Conservation (phyloP, 2,113 vertebrate species). For the Gnathonemus longibarbis region DNA sequence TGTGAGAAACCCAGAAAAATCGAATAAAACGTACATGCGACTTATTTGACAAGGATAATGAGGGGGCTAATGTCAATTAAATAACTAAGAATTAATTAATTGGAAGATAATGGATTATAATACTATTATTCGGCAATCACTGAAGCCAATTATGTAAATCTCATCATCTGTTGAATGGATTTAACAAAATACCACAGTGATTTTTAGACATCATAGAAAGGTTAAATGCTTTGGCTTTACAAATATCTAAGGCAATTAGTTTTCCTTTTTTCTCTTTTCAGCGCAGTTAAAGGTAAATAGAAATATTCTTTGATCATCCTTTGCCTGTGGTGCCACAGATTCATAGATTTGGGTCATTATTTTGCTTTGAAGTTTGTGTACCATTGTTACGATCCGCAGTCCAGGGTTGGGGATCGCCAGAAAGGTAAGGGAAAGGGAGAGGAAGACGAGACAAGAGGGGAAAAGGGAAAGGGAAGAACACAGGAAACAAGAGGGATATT, state of each 20-base stretch:
- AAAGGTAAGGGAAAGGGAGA: no score
- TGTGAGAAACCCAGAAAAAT: background rate
- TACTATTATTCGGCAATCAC: slow-evolving; percentile 13
- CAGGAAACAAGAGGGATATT: no score
- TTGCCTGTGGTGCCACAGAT: background rate
- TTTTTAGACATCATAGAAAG: background rate
- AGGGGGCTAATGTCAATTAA: slow-evolving; percentile 7
- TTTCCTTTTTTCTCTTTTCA: background rate
- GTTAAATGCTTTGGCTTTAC: slow-evolving; percentile 10
- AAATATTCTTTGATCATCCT: background rate
- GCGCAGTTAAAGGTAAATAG: background rate
- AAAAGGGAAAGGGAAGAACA: no score
- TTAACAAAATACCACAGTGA: background rate
- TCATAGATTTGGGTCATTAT: background rate
- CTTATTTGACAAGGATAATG: background rate
- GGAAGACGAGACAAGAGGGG: no score
- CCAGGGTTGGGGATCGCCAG: no score
- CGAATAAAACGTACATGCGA: background rate
- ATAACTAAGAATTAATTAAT: slow-evolving; percentile 17
- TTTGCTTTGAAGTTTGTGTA: background rate
- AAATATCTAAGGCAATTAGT: slow-evolving; percentile 4
- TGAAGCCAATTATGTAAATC: slow-evolving; percentile 6
- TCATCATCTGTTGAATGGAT: slow-evolving; percentile 1
- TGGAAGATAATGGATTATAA: slow-evolving; percentile 10
- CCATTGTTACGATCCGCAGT: no score